Base-by-base conservation (phyloP, 53 echinoderm and acorn worm genomes). In the Actinopyga echinites region DNA sequence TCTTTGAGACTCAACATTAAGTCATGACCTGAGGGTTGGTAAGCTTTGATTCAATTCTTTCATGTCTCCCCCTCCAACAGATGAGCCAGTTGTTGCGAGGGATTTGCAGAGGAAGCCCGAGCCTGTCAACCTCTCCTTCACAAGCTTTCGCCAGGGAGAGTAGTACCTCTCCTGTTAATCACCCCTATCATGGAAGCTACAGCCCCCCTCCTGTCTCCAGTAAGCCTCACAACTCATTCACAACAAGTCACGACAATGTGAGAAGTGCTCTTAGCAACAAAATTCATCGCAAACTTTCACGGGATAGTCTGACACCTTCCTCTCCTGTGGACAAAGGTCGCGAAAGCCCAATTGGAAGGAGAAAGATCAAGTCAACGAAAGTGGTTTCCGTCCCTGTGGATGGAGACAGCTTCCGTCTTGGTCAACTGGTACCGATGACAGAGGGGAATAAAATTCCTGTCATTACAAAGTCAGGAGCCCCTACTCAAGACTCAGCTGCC, bases 31-130 rank as follows among this genome's bases (percentile, higher is more conserved):
- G n/a, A n/a, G n/a, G n/a, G n/a, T n/a, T n/a, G n/a, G n/a, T n/a
- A n/a, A n/a, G n/a, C n/a, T n/a, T n/a, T n/a, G n/a, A n/a, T n/a
- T n/a, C n/a, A n/a, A n/a, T n/a, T n/a, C n/a, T n/a, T n/a, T n/a
- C n/a, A n/a, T 54, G 56, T 55, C 56, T 77, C 20, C 28, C 3
- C 56, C 30, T 15, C n/a, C 69, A 68, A 57, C 92, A 95, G 95
- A 95, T 95, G 85, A 81, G 90, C 12, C 91, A 79, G 64, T 80
- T 95, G 31, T 88, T 95, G 5, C 87, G 91, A 17, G 92, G 95
- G 24, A 82, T 93, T 11, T 77, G 91, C 11, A 65, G 86, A 6
- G 85, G 85, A 6, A 90, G 93, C 53, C 90, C 90, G 7, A 83
- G 10, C 31, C 79, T 65, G 9, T 42, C 58, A 20, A 75, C 83